Conservation (phyloP, 2,113 vertebrate genomes). For the Ammospiza nelsoni region DNA sequence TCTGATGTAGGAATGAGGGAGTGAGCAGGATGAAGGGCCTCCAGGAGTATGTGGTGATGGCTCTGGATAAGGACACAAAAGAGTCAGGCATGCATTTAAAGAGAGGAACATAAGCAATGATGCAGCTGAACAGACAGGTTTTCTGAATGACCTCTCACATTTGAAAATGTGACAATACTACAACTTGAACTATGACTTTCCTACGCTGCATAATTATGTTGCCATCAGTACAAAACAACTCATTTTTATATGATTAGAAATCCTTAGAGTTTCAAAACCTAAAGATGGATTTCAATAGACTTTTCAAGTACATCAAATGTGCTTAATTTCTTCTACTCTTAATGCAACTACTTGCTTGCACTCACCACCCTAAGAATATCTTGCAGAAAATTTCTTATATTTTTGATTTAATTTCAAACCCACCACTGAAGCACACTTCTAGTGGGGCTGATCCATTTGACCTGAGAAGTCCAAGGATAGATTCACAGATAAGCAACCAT, state of each 20-base stretch:
- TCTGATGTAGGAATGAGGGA: background rate
- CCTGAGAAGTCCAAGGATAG: background rate
- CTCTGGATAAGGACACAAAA: background rate
- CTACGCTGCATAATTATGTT: background rate
- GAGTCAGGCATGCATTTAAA: background rate
- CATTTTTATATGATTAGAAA: background rate
- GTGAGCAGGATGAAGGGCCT: background rate
- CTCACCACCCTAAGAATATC: background rate
- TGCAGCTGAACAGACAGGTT: background rate
- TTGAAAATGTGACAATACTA: background rate
- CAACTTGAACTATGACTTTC: background rate
- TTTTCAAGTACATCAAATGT: background rate
- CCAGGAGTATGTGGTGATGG: background rate
- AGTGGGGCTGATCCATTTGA: background rate
- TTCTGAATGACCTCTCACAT: background rate
- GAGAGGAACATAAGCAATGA: background rate
- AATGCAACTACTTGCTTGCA: background rate
- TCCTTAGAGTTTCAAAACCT: background rate
- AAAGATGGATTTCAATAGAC: background rate
- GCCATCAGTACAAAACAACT: background rate
- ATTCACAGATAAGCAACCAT: background rate
- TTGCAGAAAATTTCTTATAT: background rate
- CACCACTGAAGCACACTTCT: background rate
- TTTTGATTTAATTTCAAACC: background rate
- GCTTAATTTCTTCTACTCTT: background rate